phyloP scores from a whole-genome alignment of 2,113 vertebrate genomes.

The Scopus umbretta region DNA sequence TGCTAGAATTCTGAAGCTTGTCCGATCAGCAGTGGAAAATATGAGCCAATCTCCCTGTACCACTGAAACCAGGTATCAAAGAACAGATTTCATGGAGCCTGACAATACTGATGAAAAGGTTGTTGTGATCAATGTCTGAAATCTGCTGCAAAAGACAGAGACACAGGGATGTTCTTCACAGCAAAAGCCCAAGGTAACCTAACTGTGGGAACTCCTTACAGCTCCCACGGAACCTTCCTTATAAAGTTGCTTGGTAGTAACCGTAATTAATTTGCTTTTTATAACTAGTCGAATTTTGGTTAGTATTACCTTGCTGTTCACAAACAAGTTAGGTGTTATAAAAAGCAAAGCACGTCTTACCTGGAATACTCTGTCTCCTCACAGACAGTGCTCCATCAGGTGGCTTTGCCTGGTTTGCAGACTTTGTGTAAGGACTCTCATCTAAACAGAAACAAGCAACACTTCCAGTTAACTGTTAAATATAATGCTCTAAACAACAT shows the following conservation, averaged over 20 bases:
- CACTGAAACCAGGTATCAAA: neutral
- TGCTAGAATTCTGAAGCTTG: neutral
- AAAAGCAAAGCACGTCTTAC: slow-evolving; percentile 73
- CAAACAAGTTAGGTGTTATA: neutral
- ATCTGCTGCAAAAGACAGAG: neutral
- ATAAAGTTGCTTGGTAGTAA: neutral
- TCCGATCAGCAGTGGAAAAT: neutral
- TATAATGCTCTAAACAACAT: neutral
- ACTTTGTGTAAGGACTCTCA: slow-evolving; percentile 98
- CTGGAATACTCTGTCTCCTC: slow-evolving; percentile 98
- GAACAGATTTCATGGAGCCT: neutral
- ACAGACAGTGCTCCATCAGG: slow-evolving; percentile 94
- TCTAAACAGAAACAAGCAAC: slow-evolving; percentile 81
- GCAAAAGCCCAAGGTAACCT: neutral
- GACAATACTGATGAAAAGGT: neutral
- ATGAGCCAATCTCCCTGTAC: neutral
- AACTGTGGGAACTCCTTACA: neutral
- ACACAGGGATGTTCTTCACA: neutral
- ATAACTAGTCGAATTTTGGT: neutral
- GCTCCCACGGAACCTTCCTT: neutral
- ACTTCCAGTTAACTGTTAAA: slow-evolving; percentile 46
- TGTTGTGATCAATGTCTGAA: neutral
- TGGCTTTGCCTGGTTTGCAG: slow-evolving; percentile 88
- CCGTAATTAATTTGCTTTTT: neutral
- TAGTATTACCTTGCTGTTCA: neutral